A percentile compares a stretch with the other conserved stretches of the same genome.
These are phyloP conservation scores for Terebella lapidaria DNA, from an alignment of 2,888 invertebrate genomes.

Conservation along the genomic window DNA sequence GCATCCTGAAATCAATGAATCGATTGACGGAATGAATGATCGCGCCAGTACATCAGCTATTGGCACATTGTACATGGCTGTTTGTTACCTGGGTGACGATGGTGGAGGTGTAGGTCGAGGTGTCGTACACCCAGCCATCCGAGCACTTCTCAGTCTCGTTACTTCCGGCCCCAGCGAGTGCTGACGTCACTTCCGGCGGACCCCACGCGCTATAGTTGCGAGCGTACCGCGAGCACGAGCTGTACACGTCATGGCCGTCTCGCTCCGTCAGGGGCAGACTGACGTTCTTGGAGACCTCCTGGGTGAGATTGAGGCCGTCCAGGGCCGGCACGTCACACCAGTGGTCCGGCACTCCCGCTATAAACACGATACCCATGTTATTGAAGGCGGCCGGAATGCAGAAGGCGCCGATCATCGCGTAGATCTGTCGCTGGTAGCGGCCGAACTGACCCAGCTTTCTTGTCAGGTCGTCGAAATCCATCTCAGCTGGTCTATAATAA, in stretches of 20 bases:
- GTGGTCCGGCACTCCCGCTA: constrained; percentile 8
- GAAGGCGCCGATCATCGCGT: background rate
- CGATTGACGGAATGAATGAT: too few species aligned
- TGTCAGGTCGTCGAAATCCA: background rate
- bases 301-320: background rate
- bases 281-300: constrained; percentile 1
- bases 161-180: too few species aligned
- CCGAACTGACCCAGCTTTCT: background rate
- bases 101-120: background rate
- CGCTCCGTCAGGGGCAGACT: background rate
- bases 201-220: constrained; percentile 2
- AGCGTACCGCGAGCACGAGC: constrained; percentile 5
- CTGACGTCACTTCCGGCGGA: background rate
- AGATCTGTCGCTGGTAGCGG: background rate
- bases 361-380: constrained; percentile 5
- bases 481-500: too few species aligned
- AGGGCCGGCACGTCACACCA: constrained; percentile 3
- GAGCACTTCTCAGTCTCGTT: constrained; percentile 1
- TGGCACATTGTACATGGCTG: too few species aligned
- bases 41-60: too few species aligned
- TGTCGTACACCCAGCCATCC: constrained; percentile 3
- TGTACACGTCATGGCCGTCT: background rate
- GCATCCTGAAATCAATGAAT: too few species aligned
- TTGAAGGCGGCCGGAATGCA: constrained; percentile 3
- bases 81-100: constrained; percentile 11